These are phyloP conservation scores for Apeira syringaria DNA, from an alignment of 2,888 invertebrate species.

Conservation along the genomic window DNA sequence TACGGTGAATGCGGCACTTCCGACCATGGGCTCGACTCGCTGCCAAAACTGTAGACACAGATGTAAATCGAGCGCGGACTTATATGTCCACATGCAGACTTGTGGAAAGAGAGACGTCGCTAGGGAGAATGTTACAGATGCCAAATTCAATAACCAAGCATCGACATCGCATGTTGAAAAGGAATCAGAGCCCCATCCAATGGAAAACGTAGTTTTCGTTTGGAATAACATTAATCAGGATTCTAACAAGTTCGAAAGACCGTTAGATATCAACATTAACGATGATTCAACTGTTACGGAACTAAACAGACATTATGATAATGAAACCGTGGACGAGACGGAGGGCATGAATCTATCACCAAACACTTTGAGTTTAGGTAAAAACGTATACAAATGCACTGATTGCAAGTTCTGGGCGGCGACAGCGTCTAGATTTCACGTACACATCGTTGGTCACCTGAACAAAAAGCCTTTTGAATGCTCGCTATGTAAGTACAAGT, in stretches of 20 bases:
- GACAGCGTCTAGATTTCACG: conserved; percentile 96
- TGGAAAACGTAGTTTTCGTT: conserved; percentile 92
- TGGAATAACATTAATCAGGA: conserved; percentile 88
- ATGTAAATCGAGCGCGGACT: conserved; percentile 92
- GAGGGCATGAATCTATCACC: conserved; percentile 86
- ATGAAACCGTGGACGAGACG: conserved; percentile 68
- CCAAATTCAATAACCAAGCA: conserved; percentile 59
- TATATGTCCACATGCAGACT: conserved; percentile 89
- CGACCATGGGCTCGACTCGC: conserved; percentile 87
- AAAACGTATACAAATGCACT: conserved; percentile 95
- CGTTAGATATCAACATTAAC: conserved; percentile 71
- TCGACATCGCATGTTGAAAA: conserved; percentile 53
- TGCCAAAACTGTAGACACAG: conserved; percentile 94
- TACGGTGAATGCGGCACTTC: conserved; percentile 61
- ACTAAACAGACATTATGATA: conserved; percentile 57
- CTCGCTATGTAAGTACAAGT: conserved; percentile 95
- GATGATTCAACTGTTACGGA: conserved; percentile 74
- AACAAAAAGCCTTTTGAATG: conserved; percentile 98
- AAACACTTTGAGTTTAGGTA: conserved; percentile 74
- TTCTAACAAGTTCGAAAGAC: conserved; percentile 62
- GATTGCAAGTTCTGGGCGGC: conserved; percentile 97
- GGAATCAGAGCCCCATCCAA: conserved; percentile 86
- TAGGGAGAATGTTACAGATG: conserved; percentile 50
- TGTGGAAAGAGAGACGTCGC: conserved; percentile 83
- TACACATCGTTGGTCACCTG: conserved; percentile 96